A percentile compares a stretch with the other conserved stretches of the same genome.
phyloP scores from a whole-genome alignment of 2,888 invertebrate genomes.

The Philaethria dido region DNA sequence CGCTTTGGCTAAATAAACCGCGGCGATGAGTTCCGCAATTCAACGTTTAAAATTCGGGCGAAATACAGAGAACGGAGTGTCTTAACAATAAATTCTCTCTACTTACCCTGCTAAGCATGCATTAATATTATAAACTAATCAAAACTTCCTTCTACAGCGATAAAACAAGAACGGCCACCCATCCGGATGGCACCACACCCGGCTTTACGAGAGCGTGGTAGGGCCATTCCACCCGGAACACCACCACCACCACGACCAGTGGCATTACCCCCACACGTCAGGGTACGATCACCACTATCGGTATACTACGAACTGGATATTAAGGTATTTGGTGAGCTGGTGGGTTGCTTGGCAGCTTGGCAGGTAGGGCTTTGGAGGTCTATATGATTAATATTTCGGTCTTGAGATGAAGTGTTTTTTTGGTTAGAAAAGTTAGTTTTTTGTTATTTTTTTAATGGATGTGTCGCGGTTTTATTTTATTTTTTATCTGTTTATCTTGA shows the following conservation, averaged over 20 bases:
- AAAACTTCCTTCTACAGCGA: slow-evolving; percentile 72
- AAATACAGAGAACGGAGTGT: too few species aligned
- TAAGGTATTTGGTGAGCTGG: slow-evolving; percentile 56
- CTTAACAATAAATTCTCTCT: too few species aligned
- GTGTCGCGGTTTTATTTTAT: too few species aligned
- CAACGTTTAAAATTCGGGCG: too few species aligned
- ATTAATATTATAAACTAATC: background rate
- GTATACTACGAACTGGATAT: slow-evolving; percentile 74
- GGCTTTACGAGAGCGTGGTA: slow-evolving; percentile 92
- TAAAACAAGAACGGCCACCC: slow-evolving; percentile 93
- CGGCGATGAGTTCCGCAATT: too few species aligned
- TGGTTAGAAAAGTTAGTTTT: too few species aligned
- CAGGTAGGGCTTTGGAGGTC: slow-evolving; percentile 50
- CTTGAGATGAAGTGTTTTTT: too few species aligned
- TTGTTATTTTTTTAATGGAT: background rate
- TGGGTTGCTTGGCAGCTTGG: slow-evolving; percentile 46
- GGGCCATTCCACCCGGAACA: slow-evolving; percentile 87
- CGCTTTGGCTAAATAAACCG: too few species aligned
- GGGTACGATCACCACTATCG: slow-evolving; percentile 85
- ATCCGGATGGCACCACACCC: slow-evolving; percentile 89
- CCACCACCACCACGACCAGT: slow-evolving; percentile 69
- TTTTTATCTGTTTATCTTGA: too few species aligned
- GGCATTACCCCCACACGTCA: slow-evolving; percentile 81
- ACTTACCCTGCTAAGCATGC: too few species aligned
- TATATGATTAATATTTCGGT: background rate